Percentiles rank a stretch among this genome's conserved stretches.
phyloP scores from a whole-genome alignment of 2,113 vertebrate genomes.

The Nycticorax nycticorax region DNA sequence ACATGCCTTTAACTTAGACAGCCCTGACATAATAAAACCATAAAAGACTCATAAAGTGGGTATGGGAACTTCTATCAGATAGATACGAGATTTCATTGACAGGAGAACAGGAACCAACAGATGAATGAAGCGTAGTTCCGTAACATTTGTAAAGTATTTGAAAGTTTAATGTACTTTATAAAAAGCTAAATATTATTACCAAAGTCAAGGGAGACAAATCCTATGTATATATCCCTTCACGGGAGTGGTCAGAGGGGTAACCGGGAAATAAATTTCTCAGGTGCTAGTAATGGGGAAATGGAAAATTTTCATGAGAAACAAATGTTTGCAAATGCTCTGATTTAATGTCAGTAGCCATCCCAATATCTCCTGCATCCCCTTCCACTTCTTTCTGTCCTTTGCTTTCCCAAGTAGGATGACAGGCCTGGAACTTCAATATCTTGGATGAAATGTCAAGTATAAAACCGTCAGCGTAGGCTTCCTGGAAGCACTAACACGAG shows the following conservation, averaged over 20 bases:
- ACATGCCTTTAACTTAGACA: neutral
- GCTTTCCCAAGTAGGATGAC: neutral
- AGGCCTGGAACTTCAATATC: neutral
- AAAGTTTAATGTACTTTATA: neutral
- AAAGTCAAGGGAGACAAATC: neutral
- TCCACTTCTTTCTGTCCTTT: neutral
- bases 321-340: neutral
- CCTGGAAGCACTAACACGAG: neutral
- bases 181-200: neutral
- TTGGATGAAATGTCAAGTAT: neutral
- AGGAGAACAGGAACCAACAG: neutral
- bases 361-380: neutral
- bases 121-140: neutral
- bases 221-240: accelerated
- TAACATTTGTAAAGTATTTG: neutral
- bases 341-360: neutral
- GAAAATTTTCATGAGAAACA: neutral
- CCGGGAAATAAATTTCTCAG: neutral
- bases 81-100: neutral
- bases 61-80: neutral
- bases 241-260: neutral
- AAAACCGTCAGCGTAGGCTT: neutral
- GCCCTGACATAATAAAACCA: neutral
- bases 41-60: neutral
- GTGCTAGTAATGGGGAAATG: neutral